Percentiles rank a stretch among this genome's conserved stretches.
These are phyloP conservation scores for Epistrophe eligans DNA, from an alignment of 2,888 invertebrate species.

Conservation along the genomic window DNA sequence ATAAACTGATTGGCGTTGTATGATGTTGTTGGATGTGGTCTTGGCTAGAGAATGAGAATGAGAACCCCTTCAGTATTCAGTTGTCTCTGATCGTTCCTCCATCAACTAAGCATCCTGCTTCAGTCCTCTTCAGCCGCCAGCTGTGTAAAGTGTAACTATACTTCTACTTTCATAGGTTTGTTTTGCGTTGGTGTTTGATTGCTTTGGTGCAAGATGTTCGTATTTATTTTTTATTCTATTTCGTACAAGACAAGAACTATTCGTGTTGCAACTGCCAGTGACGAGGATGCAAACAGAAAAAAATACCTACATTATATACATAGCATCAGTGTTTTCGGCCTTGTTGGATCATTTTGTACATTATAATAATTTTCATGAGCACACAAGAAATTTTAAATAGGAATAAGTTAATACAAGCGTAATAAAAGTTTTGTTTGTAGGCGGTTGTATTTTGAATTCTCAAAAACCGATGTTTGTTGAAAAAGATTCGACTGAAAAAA, in stretches of 20 bases:
- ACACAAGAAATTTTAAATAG: constrained; percentile 23
- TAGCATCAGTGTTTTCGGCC: constrained; percentile 56
- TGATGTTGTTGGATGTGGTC: constrained; percentile 8
- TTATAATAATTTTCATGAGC: constrained; percentile 42
- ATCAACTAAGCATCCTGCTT: constrained; percentile 7
- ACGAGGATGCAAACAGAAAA: constrained; percentile 51
- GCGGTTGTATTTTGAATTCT: constrained; percentile 6
- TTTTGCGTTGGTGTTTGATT: constrained; percentile 50
- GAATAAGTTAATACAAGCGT: constrained; percentile 8
- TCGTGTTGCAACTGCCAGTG: constrained; percentile 23
- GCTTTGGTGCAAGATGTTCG: constrained; percentile 45
- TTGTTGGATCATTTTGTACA: constrained; percentile 62
- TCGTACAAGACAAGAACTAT: not conserved
- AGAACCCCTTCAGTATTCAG: not conserved
- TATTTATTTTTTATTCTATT: constrained; percentile 4
- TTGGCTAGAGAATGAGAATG: not conserved
- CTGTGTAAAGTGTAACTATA: constrained; percentile 34
- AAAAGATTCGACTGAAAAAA: not conserved
- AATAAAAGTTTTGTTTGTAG: too few species aligned
- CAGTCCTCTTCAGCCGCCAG: constrained; percentile 1
- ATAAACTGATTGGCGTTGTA: constrained; percentile 29
- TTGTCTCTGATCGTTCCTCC: not conserved
- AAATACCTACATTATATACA: not conserved
- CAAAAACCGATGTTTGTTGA: not conserved
- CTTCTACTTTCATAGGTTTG: constrained; percentile 36